These are phyloP conservation scores for Panthera leo DNA, from an alignment of 2,113 vertebrate genomes.

Conservation along the genomic window DNA sequence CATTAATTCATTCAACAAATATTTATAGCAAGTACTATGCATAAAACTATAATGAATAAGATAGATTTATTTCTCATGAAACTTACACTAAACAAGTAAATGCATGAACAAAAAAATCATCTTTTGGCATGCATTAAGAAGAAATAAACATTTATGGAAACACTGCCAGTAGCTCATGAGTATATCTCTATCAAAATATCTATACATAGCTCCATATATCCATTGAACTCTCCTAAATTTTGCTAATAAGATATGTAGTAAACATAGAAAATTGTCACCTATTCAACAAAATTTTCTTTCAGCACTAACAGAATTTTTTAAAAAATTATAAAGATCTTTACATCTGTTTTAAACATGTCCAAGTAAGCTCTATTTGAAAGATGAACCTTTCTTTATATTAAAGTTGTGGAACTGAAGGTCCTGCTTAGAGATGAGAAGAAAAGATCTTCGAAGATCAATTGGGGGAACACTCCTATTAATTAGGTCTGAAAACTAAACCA, in stretches of 20 bases:
- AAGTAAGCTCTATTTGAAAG: neutral
- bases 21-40: neutral
- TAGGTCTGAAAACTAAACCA: conserved; percentile 26
- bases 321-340: neutral
- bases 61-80: neutral
- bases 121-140: neutral
- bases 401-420: neutral
- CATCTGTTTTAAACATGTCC: neutral
- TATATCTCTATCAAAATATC: neutral
- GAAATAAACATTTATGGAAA: neutral
- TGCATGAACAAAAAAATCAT: neutral
- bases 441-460: neutral
- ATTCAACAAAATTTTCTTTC: neutral
- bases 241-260: neutral
- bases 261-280: neutral
- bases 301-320: neutral
- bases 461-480: neutral
- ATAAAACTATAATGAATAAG: neutral
- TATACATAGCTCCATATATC: neutral
- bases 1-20: neutral
- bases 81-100: neutral
- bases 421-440: neutral
- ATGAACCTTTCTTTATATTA: neutral
- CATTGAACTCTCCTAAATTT: neutral
- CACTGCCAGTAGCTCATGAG: neutral